phyloP scores from a whole-genome alignment of 2,888 invertebrate species.

The Ferrisia virgata region DNA sequence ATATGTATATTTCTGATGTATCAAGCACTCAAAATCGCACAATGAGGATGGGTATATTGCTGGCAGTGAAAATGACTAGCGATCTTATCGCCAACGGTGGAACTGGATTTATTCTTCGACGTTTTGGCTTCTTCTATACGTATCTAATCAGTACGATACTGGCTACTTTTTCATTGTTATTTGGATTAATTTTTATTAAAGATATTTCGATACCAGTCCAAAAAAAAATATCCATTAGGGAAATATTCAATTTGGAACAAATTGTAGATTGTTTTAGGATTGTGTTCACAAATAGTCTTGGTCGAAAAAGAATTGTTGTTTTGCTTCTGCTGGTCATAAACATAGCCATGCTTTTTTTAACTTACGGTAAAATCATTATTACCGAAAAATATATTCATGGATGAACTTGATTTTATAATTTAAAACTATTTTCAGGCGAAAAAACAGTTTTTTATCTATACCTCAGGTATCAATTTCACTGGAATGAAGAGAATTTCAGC shows the following conservation, averaged over 20 bases:
- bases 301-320: not conserved
- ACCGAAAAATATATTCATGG: too few relatives aligned
- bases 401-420: too few relatives aligned
- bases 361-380: not conserved
- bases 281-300: not conserved
- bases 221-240: too few relatives aligned
- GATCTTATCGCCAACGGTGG: not conserved
- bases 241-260: not conserved
- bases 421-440: too few relatives aligned
- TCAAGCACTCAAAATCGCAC: not conserved
- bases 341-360: not conserved
- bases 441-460: too few relatives aligned
- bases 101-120: not conserved
- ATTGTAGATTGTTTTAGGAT: not conserved
- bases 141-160: not conserved
- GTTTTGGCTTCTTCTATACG: constrained; percentile 1
- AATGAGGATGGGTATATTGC: not conserved
- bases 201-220: not conserved
- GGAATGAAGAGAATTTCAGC: too few relatives aligned
- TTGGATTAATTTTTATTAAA: not conserved
- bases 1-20: not conserved
- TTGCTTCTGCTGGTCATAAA: not conserved
- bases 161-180: not conserved
- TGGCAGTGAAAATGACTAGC: not conserved
- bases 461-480: too few relatives aligned